Evolutionary conservation across 1,140 invertebrate genomes (phyloP), one percentile per base, ranked within the genome.

Genomic region (Drosophila watanabei): DNA sequence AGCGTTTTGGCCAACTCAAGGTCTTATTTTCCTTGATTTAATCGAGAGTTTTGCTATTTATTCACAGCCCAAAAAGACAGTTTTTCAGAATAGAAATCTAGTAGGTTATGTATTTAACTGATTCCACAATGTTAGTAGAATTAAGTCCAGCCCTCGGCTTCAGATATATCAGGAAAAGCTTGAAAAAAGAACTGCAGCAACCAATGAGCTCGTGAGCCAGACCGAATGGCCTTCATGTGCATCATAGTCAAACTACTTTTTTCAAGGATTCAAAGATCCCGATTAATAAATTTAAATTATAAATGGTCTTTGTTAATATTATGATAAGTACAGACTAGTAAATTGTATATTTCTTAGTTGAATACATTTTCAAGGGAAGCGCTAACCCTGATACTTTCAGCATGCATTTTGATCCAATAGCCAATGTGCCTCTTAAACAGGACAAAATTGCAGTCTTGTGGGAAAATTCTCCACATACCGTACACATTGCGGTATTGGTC

Each of bases 401-500:
- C n/a, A 8, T 10, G 11, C 30, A 32, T 7, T 45, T 24, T 32
- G 35, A 56, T 30, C 37, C 35, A n/a, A 30, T 7, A 20, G 20
- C 20, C 13, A 4, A 41, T 69, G 33, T 49, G 32, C 20, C 32
- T 32, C 30, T 70, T 45, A 49, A 37, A 48, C 16, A 35, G 57
- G 41, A 61, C 24, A 51, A 51, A 69, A 76, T 76, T 65, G 72
- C 71, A 60, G 80, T 82, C 84, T 87, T 82, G 65, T 81, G 73
- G 69, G 78, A 70, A 81, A 81, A 78, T 75, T 62, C 56, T 58
- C 60, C 79, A 82, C 83, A 87, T 87, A 79, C 84, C 84, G 80
- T 84, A 87, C 80, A 87, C 84, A 80, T 62, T 79, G 75, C 41
- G 75, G 73, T 76, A 51, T 69, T 54, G 76, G 59, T 59, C 30